Conservation (phyloP, 2,888 invertebrate genomes). For the Chesias legatella region DNA sequence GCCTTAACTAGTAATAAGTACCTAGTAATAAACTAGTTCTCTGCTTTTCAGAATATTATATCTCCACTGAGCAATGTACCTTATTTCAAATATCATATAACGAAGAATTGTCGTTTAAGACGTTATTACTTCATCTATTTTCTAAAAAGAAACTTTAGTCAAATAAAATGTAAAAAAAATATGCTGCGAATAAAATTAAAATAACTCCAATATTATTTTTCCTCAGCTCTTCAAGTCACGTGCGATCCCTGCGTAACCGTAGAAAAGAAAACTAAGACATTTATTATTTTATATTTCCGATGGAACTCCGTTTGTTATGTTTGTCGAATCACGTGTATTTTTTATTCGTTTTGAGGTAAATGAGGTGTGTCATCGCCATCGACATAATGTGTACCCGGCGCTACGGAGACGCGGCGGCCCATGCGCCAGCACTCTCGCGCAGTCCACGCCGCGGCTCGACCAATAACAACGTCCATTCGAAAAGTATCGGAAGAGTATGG, state of each 20-base stretch:
- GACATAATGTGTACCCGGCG: slow-evolving; percentile 45
- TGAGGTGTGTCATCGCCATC: slow-evolving; percentile 49
- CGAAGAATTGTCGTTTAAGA: too few relatives aligned
- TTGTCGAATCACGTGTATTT: slow-evolving; percentile 9
- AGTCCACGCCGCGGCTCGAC: slow-evolving; percentile 60
- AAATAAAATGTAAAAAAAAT: too few relatives aligned
- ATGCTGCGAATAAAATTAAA: not conserved
- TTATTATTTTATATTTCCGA: slow-evolving; percentile 10
- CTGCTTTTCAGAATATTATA: too few relatives aligned
- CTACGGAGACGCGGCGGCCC: slow-evolving; percentile 41
- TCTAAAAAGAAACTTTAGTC: not conserved
- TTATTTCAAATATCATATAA: too few relatives aligned
- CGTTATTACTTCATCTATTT: not conserved
- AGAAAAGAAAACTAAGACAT: slow-evolving; percentile 5
- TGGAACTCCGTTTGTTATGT: slow-evolving; percentile 1
- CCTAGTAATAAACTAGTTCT: too few relatives aligned
- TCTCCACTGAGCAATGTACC: too few relatives aligned
- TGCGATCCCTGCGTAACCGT: not conserved
- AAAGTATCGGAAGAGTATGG: slow-evolving; percentile 57
- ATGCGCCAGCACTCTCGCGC: slow-evolving; percentile 61
- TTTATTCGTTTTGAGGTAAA: slow-evolving; percentile 25
- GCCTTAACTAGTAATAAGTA: too few relatives aligned
- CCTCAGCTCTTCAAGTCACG: slow-evolving; percentile 5
- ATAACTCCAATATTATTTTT: slow-evolving; percentile 5
- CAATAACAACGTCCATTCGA: slow-evolving; percentile 70